Evolutionary conservation across 2,797 vertebrate genomes (phyloP), one percentile per base, ranked within the genome.

Genomic region (Syncerus caffer): DNA sequence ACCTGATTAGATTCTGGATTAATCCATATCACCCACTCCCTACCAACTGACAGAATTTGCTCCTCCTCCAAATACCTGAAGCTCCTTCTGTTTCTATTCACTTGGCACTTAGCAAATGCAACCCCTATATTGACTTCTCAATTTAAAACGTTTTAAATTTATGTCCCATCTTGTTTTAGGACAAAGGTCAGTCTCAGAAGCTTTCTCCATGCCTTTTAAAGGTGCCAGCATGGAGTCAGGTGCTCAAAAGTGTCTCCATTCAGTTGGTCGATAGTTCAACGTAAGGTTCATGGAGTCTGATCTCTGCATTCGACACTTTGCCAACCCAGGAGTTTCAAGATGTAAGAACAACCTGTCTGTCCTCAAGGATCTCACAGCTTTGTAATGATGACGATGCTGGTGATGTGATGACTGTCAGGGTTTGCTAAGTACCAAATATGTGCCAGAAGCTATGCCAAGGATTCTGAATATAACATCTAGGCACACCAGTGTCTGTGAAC

Each of bases 11-110:
- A 91, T 45, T 55, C 78, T 85, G 78, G 53, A 82, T 95, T 76
- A 94, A 79, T 34, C 92, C 19, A 34, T 55, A 60, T 76, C 21
- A 57, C 5, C 31, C 34, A 62, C 76, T 76, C 87, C 62, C 58
- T 93, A 38, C 47, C 87, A 85, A 38, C 16, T n/a, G 45, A 79
- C 12, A 80, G 71, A 78, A 51, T 47, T 83, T 25, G 76, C 29
- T 83, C 80, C 38, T 95, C 38, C 21, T 34, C 62, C 50, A 45
- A 82, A 62, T 88, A 53, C 79, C 91, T 94, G 71, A 45, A 42
- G 64, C 8, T 38, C 67, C 84, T 88, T 93, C 51, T 34, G 14
- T 50, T 95, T 96, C 92, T 34, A 90, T 78, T 95, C 76, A 95
- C 31, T n/a, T 58, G 53, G 64, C 34, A 60, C 62, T 71, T 62